Percentiles rank a stretch among this genome's conserved stretches.
phyloP scores from a whole-genome alignment of 2,113 vertebrate species.

The Mellivora capensis region DNA sequence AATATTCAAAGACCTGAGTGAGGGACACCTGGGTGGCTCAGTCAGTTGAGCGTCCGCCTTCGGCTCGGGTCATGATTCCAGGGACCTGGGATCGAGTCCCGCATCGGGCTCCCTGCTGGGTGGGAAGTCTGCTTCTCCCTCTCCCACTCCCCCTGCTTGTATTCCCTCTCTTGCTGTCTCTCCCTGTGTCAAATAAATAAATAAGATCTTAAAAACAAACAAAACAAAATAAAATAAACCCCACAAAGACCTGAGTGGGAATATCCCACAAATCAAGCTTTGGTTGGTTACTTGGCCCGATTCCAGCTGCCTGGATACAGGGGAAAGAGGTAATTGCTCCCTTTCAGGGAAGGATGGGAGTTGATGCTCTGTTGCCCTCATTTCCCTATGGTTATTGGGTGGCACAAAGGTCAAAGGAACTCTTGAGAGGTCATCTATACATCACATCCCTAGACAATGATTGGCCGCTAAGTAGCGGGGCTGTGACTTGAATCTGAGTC shows the following conservation, averaged over 20 bases:
- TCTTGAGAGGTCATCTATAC: neutral
- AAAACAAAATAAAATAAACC: too few species aligned
- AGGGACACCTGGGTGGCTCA: too few species aligned
- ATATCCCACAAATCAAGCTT: neutral
- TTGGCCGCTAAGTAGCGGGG: neutral
- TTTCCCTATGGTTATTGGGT: neutral
- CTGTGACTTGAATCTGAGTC: neutral
- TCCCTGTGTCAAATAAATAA: too few species aligned
- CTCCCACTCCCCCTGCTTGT: too few species aligned
- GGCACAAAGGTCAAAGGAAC: neutral
- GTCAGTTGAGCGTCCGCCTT: too few species aligned
- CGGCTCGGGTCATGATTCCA: too few species aligned
- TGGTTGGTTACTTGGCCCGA: neutral
- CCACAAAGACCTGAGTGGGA: neutral
- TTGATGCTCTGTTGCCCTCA: neutral
- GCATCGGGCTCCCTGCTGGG: too few species aligned
- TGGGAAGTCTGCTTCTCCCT: too few species aligned
- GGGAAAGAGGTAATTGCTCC: neutral
- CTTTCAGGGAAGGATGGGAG: neutral
- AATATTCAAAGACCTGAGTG: neutral
- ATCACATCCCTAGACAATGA: too few species aligned
- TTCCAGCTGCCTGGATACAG: neutral
- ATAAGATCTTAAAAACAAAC: too few species aligned
- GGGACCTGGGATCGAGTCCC: too few species aligned
- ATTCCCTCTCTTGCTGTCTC: too few species aligned